Evolutionary conservation across 2,888 invertebrate species (phyloP).

Genomic region (Osedax fenrisi): DNA sequence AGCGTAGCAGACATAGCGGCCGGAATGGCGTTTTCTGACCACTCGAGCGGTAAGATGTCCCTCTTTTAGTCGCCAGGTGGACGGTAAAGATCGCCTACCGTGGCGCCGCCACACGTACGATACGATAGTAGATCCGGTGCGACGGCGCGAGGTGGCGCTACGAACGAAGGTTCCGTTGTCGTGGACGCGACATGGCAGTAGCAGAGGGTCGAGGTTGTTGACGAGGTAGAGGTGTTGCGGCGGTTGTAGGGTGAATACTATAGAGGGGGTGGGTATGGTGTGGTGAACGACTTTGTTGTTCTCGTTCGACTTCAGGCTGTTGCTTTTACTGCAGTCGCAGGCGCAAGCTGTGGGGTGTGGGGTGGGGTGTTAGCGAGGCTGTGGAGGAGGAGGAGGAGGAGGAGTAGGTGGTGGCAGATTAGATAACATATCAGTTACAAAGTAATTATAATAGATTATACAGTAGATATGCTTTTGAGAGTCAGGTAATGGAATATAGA

Average conservation of each 20-base stretch:
- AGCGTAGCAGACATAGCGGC: not conserved
- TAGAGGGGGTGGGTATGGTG: not conserved
- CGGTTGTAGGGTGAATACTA: not conserved
- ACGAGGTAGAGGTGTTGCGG: not conserved
- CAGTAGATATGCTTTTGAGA: no score
- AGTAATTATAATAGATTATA: no score
- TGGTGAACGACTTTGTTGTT: no score
- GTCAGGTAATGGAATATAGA: no score
- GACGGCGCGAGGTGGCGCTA: not conserved
- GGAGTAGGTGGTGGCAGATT: no score
- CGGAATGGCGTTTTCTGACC: not conserved
- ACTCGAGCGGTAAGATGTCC: not conserved
- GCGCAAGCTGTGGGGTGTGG: no score
- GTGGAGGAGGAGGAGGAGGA: no score
- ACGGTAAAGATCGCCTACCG: not conserved
- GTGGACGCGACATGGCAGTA: not conserved
- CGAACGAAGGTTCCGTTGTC: not conserved
- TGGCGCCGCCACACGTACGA: not conserved
- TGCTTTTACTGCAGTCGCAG: no score
- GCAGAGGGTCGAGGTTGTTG: not conserved
- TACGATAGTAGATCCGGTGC: not conserved
- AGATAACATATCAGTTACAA: no score
- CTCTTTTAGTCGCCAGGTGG: not conserved
- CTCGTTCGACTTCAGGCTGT: no score
- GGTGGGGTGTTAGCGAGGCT: no score